Evolutionary conservation across 2,888 invertebrate species (phyloP).

Genomic region (Xestia ashworthii): DNA sequence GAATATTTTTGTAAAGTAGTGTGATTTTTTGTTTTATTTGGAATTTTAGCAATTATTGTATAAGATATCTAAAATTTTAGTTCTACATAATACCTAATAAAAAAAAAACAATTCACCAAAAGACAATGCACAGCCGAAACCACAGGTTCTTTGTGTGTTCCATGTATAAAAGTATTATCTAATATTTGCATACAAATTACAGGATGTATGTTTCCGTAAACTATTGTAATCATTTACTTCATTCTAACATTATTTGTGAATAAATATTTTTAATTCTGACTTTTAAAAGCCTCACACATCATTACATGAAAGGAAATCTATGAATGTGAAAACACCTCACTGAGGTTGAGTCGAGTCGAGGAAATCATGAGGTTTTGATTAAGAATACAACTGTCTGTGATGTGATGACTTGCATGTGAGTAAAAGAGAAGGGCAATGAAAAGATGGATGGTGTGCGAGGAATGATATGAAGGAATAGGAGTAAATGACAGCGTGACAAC

Average conservation of each 20-base stretch:
- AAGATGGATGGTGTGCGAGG: too few species aligned
- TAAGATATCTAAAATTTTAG: neutral
- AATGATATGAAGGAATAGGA: too few species aligned
- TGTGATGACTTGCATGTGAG: too few species aligned
- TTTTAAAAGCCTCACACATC: neutral
- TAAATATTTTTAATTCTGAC: neutral
- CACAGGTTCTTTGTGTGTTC: neutral
- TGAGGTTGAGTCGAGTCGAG: too few species aligned
- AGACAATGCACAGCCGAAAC: neutral
- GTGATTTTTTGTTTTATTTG: neutral
- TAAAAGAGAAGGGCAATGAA: too few species aligned
- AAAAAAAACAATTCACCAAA: neutral
- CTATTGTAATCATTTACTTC: neutral
- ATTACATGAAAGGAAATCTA: neutral
- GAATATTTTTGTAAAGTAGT: too few species aligned
- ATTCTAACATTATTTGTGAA: neutral
- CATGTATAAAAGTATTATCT: neutral
- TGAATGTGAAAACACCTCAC: too few species aligned
- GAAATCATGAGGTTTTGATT: too few species aligned
- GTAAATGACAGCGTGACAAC: too few species aligned
- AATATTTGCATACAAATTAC: neutral
- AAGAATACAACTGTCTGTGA: too few species aligned
- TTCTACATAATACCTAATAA: neutral
- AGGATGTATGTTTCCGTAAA: neutral
- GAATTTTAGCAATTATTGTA: neutral